A percentile compares a stretch with the other conserved stretches of the same genome.
These are phyloP conservation scores for Phenganax marumi DNA, from an alignment of 92 coral and sea anemone genomes.

Conservation along the genomic window DNA sequence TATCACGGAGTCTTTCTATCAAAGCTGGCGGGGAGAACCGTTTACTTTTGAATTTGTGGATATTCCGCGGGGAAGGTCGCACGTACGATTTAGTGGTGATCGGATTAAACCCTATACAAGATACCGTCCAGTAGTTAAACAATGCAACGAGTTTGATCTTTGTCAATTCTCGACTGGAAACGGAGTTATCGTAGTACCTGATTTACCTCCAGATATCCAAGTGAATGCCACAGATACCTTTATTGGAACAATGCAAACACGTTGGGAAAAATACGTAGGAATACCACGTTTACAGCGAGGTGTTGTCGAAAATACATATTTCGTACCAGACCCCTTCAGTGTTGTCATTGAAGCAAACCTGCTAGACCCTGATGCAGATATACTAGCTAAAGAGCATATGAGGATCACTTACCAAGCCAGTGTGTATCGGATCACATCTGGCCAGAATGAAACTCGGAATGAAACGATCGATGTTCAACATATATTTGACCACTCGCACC, in stretches of 20 bases:
- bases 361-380: slow-evolving; percentile 47
- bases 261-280: slow-evolving; percentile 76
- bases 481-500: slow-evolving; percentile 30
- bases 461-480: neutral
- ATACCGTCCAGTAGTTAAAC: slow-evolving; percentile 76
- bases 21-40: slow-evolving; percentile 85
- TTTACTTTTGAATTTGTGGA: slow-evolving; percentile 68
- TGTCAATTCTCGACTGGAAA: slow-evolving; percentile 72
- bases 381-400: slow-evolving; percentile 59
- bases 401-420: slow-evolving; percentile 69
- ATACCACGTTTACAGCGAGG: slow-evolving; percentile 61
- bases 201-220: slow-evolving; percentile 65
- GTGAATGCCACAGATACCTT: slow-evolving; percentile 62
- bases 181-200: slow-evolving; percentile 75
- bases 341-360: slow-evolving; percentile 38
- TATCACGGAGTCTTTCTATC: slow-evolving; percentile 23
- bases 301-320: slow-evolving; percentile 64
- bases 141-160: slow-evolving; percentile 71
- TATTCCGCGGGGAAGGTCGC: slow-evolving; percentile 62
- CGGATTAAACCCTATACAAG: slow-evolving; percentile 64
- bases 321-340: slow-evolving; percentile 64
- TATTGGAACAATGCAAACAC: slow-evolving; percentile 63
- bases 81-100: slow-evolving; percentile 64
- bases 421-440: slow-evolving; percentile 76
- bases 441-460: slow-evolving; percentile 63